Evolutionary conservation across 2,797 vertebrate species (phyloP), one percentile per base, ranked within the genome.

Genomic region (Phoxinus dragarum): DNA sequence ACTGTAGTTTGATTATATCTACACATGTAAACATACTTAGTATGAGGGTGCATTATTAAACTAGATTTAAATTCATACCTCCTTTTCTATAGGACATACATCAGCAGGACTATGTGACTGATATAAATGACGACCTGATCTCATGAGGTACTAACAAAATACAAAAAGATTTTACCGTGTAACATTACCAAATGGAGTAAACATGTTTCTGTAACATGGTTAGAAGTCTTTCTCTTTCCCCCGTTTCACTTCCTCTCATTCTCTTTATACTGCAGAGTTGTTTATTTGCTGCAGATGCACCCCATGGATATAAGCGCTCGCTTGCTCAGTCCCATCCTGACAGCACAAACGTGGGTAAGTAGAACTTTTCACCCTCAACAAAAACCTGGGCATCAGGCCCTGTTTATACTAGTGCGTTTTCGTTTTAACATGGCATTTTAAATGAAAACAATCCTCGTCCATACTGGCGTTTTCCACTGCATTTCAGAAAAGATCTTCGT

Each of bases 201-300:
- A 21, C 5, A 17, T 23, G 34, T 49, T 49, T 31, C 47, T 54
- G 31, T 54, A 75, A 75, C 27, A 23, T 49, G 2, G 27, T 49
- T 16, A 12, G 10, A 36, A 3, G 10, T 49, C 21, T 52, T 8
- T 74, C 4, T 61, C 59, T 31, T 14, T 17, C 21, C 31, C 42
- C 19, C 31, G 3, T 76, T 49, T 59, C 16, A 31, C 27, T 72
- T 10, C 47, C 10, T 10, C 8, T 38, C 12, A 23, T 9, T 31
- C 14, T 42, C 17, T 64, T 34, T 17, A 9, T 75, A 36, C 89
- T 27, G 3, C 59, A 99, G 98, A 93, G 95, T 97, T 77, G 93
- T 98, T 17, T 97, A 98, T 92, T 95, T 99, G 1, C 96, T 99
- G 67, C 96, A 96, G 91, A 94, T 95, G 66, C 94, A 88, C 72